Conservation (phyloP, 2,888 invertebrate species). For the Agrilus mali region DNA sequence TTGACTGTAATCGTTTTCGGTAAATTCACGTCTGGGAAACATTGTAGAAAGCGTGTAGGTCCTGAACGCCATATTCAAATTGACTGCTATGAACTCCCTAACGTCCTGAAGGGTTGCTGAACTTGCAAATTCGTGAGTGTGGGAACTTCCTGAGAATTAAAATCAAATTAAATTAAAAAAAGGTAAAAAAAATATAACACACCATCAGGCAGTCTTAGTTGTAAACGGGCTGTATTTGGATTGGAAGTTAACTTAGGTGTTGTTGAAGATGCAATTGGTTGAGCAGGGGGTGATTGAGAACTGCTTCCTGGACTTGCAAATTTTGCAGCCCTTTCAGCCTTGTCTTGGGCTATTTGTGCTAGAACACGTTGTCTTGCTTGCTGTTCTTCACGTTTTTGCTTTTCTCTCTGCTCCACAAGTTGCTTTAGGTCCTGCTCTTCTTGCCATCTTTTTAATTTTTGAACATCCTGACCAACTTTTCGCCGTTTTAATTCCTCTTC, state of each 20-base stretch:
- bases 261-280: constrained; percentile 7
- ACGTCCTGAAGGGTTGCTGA: constrained; percentile 48
- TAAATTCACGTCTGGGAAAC: constrained; percentile 62
- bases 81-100: constrained; percentile 30
- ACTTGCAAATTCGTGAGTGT: constrained; percentile 61
- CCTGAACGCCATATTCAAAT: constrained; percentile 33
- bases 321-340: constrained; percentile 50
- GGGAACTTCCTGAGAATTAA: constrained; percentile 32
- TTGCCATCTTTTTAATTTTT: constrained; percentile 58
- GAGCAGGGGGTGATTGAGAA: constrained; percentile 2
- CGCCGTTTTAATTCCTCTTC: constrained; percentile 58
- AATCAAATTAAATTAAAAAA: too few relatives aligned
- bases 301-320: constrained; percentile 18
- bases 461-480: constrained; percentile 57
- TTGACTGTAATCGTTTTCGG: constrained; percentile 37
- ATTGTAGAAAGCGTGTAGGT: constrained; percentile 63
- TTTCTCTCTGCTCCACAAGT: constrained; percentile 57
- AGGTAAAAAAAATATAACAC: too few relatives aligned
- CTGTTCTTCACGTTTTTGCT: constrained; percentile 63
- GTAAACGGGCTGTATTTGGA: constrained; percentile 53
- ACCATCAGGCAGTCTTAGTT: constrained; percentile 79
- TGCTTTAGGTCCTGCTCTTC: constrained; percentile 64
- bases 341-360: constrained; percentile 77
- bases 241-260: constrained; percentile 9
- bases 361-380: constrained; percentile 63